phyloP scores from a whole-genome alignment of 2,113 vertebrate genomes.

The Dinomys branickii region DNA sequence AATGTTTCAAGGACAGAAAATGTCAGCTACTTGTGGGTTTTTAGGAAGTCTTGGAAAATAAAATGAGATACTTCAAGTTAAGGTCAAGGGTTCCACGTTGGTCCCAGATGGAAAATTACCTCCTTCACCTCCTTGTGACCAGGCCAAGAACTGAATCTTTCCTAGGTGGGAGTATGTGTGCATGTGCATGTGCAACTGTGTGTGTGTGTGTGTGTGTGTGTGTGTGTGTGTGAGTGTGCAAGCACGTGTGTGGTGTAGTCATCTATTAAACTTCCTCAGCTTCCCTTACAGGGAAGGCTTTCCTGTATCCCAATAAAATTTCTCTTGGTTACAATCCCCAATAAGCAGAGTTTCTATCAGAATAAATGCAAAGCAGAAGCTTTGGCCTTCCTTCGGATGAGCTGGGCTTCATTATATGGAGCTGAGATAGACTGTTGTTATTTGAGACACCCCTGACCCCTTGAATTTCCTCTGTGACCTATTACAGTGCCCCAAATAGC shows the following conservation, averaged over 20 bases:
- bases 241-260: not conserved
- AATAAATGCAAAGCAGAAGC: slow-evolving; percentile 31
- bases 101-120: slow-evolving; percentile 16
- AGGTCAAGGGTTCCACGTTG: not conserved
- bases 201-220: too few species aligned
- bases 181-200: too few species aligned
- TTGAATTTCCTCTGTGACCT: slow-evolving; percentile 58
- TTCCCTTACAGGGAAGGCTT: not conserved
- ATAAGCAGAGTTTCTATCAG: slow-evolving; percentile 3
- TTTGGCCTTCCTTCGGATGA: not conserved
- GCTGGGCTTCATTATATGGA: not conserved
- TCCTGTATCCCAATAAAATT: not conserved
- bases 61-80: slow-evolving; percentile 31
- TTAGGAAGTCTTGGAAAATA: slow-evolving; percentile 37
- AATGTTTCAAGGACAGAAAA: slow-evolving; percentile 57
- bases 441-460: slow-evolving; percentile 55
- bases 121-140: not conserved
- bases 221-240: not conserved
- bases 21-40: not conserved
- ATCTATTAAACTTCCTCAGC: not conserved
- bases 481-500: slow-evolving; percentile 55
- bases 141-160: not conserved
- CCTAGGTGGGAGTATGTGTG: not conserved
- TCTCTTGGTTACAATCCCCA: slow-evolving; percentile 23
- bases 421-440: slow-evolving; percentile 51